phyloP scores from a whole-genome alignment of 2,888 invertebrate species.

The Ormyrus nitidulus region DNA sequence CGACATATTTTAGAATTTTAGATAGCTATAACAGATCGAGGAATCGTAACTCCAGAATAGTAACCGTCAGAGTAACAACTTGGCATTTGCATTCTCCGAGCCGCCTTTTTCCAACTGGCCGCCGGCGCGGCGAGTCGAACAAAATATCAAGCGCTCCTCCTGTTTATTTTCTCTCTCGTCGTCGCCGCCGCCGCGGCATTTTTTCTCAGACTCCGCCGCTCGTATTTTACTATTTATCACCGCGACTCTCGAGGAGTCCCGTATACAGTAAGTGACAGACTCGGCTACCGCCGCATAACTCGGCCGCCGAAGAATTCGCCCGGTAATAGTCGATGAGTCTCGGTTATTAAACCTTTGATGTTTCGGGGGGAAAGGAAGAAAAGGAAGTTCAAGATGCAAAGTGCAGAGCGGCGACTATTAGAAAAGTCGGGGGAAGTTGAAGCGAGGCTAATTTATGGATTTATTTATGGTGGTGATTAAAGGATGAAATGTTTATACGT shows the following conservation, averaged over 20 bases:
- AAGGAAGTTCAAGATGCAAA: too few relatives aligned
- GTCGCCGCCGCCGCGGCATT: neutral
- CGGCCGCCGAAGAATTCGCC: constrained; percentile 70
- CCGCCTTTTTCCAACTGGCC: too few relatives aligned
- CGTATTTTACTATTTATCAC: constrained; percentile 54
- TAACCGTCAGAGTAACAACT: too few relatives aligned
- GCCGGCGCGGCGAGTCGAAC: too few relatives aligned
- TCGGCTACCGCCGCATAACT: constrained; percentile 52
- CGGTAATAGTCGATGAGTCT: constrained; percentile 70
- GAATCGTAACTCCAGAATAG: too few relatives aligned
- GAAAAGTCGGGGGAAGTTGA: constrained; percentile 7
- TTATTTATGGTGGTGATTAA: constrained; percentile 41
- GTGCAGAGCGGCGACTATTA: neutral
- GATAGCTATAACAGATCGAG: too few relatives aligned
- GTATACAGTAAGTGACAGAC: constrained; percentile 55
- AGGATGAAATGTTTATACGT: constrained; percentile 32
- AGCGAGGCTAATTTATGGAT: constrained; percentile 24
- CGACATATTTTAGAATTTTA: too few relatives aligned
- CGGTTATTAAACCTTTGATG: constrained; percentile 63
- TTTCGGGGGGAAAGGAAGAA: too few relatives aligned
- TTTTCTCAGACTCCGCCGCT: constrained; percentile 11
- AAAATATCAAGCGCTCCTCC: neutral
- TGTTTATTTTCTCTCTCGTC: constrained; percentile 16
- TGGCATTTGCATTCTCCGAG: too few relatives aligned
- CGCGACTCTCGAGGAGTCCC: constrained; percentile 15